These are phyloP conservation scores for Tachystola acroxantha DNA, from an alignment of 2,888 invertebrate genomes.

Conservation along the genomic window DNA sequence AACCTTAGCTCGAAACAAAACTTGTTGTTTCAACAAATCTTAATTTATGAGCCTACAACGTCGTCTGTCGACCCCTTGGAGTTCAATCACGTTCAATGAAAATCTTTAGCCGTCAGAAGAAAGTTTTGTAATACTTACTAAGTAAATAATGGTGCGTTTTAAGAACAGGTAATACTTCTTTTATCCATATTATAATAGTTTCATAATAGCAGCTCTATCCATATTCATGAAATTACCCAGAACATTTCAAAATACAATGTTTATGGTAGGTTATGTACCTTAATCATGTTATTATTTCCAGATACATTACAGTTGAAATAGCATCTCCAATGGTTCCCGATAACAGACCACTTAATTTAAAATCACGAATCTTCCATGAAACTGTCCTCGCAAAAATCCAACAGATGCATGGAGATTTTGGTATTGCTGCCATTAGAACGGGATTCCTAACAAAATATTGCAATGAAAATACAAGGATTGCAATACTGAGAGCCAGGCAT, in stretches of 20 bases:
- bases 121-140: too few species aligned
- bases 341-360: slow-evolving; percentile 66
- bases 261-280: too few species aligned
- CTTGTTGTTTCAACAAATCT: too few species aligned
- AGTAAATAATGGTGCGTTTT: slow-evolving; percentile 78
- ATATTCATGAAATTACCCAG: too few species aligned
- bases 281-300: too few species aligned
- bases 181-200: neutral
- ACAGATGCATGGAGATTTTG: slow-evolving; percentile 87
- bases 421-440: slow-evolving; percentile 82
- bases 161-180: slow-evolving; percentile 77
- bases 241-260: too few species aligned
- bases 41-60: too few species aligned
- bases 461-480: slow-evolving; percentile 86
- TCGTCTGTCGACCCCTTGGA: too few species aligned
- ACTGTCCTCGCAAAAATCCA: slow-evolving; percentile 81
- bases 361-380: slow-evolving; percentile 71
- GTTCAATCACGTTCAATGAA: too few species aligned
- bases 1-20: neutral
- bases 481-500: slow-evolving; percentile 84
- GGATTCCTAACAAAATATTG: slow-evolving; percentile 89
- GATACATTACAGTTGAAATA: slow-evolving; percentile 84
- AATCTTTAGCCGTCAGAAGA: too few species aligned
- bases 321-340: slow-evolving; percentile 65
- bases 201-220: too few species aligned